Percentiles rank a stretch among this genome's conserved stretches.
These are phyloP conservation scores for Meandrusa payeni DNA, from an alignment of 2,888 invertebrate species.

Conservation along the genomic window DNA sequence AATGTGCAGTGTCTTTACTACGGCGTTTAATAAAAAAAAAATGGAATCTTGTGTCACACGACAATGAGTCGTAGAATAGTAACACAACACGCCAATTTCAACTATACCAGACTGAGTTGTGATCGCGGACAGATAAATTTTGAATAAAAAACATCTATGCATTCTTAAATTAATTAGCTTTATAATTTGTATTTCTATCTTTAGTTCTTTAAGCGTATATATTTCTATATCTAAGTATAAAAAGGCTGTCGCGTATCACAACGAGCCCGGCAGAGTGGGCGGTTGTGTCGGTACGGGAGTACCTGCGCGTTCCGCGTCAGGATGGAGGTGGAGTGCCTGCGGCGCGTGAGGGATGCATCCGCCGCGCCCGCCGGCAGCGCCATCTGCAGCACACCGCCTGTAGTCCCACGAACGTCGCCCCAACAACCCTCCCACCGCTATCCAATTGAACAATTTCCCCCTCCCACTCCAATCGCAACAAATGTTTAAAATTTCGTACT, in stretches of 20 bases:
- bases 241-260: too few relatives aligned
- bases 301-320: constrained; percentile 84
- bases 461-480: too few relatives aligned
- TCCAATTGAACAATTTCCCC: too few relatives aligned
- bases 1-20: constrained; percentile 3
- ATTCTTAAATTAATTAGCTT: too few relatives aligned
- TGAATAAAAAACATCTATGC: not conserved
- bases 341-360: constrained; percentile 84
- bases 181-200: too few relatives aligned
- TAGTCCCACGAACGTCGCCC: constrained; percentile 34
- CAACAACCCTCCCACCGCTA: too few relatives aligned
- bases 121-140: not conserved
- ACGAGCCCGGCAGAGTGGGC: constrained; percentile 9
- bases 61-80: not conserved
- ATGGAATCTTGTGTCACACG: not conserved
- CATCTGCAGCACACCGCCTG: constrained; percentile 63
- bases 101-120: constrained; percentile 1
- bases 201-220: too few relatives aligned
- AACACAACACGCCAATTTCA: constrained; percentile 1
- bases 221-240: too few relatives aligned
- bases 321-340: constrained; percentile 88
- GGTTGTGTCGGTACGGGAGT: constrained; percentile 39
- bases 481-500: too few relatives aligned
- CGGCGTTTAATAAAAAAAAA: not conserved
- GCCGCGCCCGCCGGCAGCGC: constrained; percentile 51